phyloP scores from a whole-genome alignment of 1,140 invertebrate genomes.

The Drosophila equinoxialis region DNA sequence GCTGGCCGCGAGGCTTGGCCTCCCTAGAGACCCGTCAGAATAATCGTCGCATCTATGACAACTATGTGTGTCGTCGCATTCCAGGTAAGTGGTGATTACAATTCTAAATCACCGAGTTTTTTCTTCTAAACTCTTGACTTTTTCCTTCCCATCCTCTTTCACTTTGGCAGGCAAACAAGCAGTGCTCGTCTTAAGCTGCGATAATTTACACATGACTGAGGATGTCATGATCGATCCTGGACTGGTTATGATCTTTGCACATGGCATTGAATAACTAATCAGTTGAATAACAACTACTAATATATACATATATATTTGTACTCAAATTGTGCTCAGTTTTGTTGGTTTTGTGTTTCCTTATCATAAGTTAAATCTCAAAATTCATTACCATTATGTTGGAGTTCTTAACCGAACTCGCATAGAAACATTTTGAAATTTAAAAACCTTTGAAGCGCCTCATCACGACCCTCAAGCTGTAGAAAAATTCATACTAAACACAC shows the following conservation, averaged over 20 bases:
- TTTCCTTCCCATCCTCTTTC: neutral
- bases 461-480: slow-evolving; percentile 64
- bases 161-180: slow-evolving; percentile 89
- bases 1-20: slow-evolving; percentile 96
- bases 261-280: slow-evolving; percentile 91
- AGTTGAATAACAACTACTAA: slow-evolving; percentile 50
- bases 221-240: slow-evolving; percentile 98
- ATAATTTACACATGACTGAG: slow-evolving; percentile 96
- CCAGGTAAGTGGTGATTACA: slow-evolving; percentile 85
- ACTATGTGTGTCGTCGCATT: slow-evolving; percentile 96
- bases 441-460: slow-evolving; percentile 71
- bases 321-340: slow-evolving; percentile 70
- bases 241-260: slow-evolving; percentile 99
- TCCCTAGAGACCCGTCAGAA: slow-evolving; percentile 96
- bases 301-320: slow-evolving; percentile 7
- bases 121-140: slow-evolving; percentile 4
- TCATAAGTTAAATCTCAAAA: slow-evolving; percentile 47
- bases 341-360: slow-evolving; percentile 56
- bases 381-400: slow-evolving; percentile 32
- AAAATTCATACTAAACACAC: slow-evolving; percentile 26
- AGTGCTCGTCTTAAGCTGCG: slow-evolving; percentile 96
- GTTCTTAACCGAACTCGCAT: slow-evolving; percentile 47
- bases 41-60: slow-evolving; percentile 94
- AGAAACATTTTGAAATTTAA: slow-evolving; percentile 27
- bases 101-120: neutral